These are phyloP conservation scores for Echinometra lucunter DNA, from an alignment of 53 echinoderm and acorn worm species.

Conservation along the genomic window DNA sequence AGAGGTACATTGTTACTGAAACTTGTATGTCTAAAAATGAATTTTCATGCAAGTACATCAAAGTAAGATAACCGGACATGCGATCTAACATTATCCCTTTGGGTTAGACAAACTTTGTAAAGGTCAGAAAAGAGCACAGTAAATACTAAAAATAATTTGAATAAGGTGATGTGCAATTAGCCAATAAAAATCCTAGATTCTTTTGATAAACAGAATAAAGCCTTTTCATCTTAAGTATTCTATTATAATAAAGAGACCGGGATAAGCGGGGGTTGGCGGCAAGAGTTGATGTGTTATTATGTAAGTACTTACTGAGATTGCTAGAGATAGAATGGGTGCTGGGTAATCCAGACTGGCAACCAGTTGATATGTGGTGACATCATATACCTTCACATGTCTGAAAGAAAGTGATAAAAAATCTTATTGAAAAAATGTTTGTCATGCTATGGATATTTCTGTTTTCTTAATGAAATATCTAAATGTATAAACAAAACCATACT, in stretches of 20 bases:
- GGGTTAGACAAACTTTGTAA: not conserved
- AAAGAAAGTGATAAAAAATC: no score
- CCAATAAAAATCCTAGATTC: not conserved
- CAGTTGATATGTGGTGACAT: conserved; percentile 85
- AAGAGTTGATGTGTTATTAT: no score
- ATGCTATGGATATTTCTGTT: no score
- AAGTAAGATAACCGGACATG: not conserved
- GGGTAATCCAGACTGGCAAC: conserved; percentile 92
- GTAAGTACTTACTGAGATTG: conserved; percentile 80
- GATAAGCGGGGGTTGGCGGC: not conserved
- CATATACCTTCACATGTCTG: conserved; percentile 98
- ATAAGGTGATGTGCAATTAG: not conserved
- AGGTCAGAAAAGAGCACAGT: not conserved
- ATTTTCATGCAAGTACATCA: not conserved
- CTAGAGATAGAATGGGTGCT: conserved; percentile 87
- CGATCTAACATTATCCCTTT: not conserved
- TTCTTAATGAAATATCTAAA: no score
- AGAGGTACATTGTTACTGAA: no score
- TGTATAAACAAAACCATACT: no score
- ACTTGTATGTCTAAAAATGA: not conserved
- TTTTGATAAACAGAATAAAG: not conserved
- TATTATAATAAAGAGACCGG: not conserved
- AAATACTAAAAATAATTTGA: not conserved
- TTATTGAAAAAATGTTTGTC: no score
- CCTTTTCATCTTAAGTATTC: not conserved